A percentile compares a stretch with the other conserved stretches of the same genome.
Conservation (phyloP, 2,797 vertebrate species). For the Arremon brunneinucha region DNA sequence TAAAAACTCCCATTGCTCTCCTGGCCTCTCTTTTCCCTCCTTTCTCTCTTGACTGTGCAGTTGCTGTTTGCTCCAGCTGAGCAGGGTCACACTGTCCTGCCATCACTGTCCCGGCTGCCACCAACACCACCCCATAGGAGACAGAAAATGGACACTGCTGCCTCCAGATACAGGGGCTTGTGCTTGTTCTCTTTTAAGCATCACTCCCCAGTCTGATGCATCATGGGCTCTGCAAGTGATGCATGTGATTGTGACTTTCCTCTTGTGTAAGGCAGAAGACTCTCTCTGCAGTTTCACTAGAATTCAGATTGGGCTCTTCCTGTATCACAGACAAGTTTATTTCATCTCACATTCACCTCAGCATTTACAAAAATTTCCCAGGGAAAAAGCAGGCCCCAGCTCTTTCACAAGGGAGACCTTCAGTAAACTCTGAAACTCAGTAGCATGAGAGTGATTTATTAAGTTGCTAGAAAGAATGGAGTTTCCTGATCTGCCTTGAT, state of each 20-base stretch:
- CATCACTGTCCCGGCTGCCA: neutral
- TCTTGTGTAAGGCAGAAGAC: neutral
- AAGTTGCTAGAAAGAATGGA: neutral
- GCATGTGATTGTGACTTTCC: neutral
- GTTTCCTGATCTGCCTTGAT: neutral
- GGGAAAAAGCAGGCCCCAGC: neutral
- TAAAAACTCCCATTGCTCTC: fast-evolving
- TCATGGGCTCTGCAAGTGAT: neutral
- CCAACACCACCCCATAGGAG: fast-evolving
- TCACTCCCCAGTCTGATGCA: neutral
- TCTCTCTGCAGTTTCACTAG: neutral
- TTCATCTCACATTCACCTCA: neutral
- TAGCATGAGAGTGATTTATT: neutral
- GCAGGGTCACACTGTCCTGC: neutral
- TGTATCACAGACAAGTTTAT: neutral
- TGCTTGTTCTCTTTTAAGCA: neutral
- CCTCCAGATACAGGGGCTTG: fast-evolving
- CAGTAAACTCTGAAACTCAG: neutral
- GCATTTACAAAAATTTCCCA: neutral
- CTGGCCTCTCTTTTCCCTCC: neutral
- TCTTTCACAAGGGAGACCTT: neutral
- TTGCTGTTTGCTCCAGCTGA: neutral
- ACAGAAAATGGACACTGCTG: neutral
- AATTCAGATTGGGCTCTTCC: neutral
- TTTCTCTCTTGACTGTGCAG: neutral